Base-by-base conservation (phyloP, 2,797 vertebrate genomes). In the Phoebastria nigripes region DNA sequence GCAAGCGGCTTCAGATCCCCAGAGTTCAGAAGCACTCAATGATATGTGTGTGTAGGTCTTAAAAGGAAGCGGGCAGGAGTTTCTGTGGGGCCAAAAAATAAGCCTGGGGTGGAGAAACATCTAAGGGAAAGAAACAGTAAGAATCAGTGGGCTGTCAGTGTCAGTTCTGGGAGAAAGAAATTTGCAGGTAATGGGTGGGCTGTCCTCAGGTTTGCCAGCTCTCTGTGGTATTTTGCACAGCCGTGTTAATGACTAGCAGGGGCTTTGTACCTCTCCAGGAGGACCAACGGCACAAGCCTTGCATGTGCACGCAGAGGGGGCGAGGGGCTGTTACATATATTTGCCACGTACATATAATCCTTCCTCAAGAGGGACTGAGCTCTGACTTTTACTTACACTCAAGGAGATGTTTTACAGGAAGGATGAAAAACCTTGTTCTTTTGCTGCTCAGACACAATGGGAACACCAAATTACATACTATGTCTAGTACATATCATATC, bases 291-390 rank as follows among this genome's bases (percentile, higher is more conserved):
- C 55, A 56, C 42, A 74, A 71, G 9, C 33, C 7, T 0, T 29
- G 29, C 0, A 0, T 46, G 15, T 39, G 44, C 21, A 29, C 3
- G 1, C 26, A 46, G 15, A 15, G 7, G 15, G 28, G 24, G 0
- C 1, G 3, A 72, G 31, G 25, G 15, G 11, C 7, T 56, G 3
- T 72, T 56, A 5, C 2, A 3, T 41, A 0, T 21, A 24, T 39
- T 91, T 83, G 14, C 39, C 24, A 7, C 1, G 0, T 33, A n/a
- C 1, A 2, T 22, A 15, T 18, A 44, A 82, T 42, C n/a, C 16
- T 73, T 47, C 37, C 10, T 17, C 11, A 28, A 41, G 47, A 62
- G 25, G 5, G 5, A 51, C 12, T 1, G 15, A 74, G 16, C 24
- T 72, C 22, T 78, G 66, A 8, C 15, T 89, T 59, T 31, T 42